Percentiles rank a stretch among this genome's conserved stretches.
Evolutionary conservation across 2,797 vertebrate species (phyloP).

Genomic region (Thripadectes ignobilis): DNA sequence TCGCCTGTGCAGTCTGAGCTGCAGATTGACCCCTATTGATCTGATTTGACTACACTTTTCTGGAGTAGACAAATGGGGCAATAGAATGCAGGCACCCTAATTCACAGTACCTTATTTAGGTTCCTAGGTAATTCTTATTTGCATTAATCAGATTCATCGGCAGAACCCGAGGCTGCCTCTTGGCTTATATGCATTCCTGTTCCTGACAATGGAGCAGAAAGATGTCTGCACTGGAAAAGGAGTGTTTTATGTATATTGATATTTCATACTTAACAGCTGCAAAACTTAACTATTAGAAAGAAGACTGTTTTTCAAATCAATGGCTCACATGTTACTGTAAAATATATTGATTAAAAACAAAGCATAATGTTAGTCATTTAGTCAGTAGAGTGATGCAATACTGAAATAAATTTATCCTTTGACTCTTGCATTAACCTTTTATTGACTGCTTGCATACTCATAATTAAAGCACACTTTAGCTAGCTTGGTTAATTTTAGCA

Average conservation of each 20-base stretch:
- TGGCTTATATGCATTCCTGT: not conserved
- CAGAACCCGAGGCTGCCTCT: accelerated
- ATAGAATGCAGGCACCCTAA: not conserved
- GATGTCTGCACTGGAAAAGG: not conserved
- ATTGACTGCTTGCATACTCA: constrained; percentile 99
- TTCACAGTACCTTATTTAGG: not conserved
- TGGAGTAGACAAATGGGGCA: not conserved
- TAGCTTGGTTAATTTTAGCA: constrained; percentile 94
- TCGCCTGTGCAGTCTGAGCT: not conserved
- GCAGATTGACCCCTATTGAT: constrained; percentile 28
- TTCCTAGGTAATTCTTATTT: constrained; percentile 15
- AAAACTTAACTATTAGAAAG: constrained; percentile 64
- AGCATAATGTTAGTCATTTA: constrained; percentile 90
- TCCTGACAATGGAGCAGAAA: not conserved
- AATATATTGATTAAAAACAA: constrained; percentile 97
- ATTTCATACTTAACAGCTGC: constrained; percentile 51
- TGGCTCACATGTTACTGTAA: constrained; percentile 95
- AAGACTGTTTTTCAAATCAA: constrained; percentile 80
- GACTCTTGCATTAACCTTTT: constrained; percentile 99
- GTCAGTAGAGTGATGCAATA: constrained; percentile 95
- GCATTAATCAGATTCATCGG: constrained; percentile 1
- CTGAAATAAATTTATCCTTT: constrained; percentile 98
- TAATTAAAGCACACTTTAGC: constrained; percentile 99
- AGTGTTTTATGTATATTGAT: constrained; percentile 9
- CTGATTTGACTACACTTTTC: not conserved